Percentiles rank a stretch among this genome's conserved stretches.
Conservation (phyloP, 2,113 vertebrate species). For the Gavia stellata region DNA sequence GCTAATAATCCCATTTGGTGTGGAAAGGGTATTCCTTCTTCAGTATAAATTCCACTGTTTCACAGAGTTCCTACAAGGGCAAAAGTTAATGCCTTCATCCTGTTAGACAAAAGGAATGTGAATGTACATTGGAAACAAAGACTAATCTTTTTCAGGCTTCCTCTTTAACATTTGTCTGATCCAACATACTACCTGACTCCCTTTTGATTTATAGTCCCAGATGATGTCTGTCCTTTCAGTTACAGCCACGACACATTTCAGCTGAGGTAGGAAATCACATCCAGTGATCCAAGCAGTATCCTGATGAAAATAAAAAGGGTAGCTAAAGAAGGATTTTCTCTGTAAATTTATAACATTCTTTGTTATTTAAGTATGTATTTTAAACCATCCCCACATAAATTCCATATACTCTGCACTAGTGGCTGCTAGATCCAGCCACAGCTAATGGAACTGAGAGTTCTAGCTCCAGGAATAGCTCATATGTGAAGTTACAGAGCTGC, state of each 20-base stretch:
- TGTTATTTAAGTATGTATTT: not conserved
- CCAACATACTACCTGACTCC: conserved; percentile 52
- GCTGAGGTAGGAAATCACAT: conserved; percentile 70
- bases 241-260: conserved; percentile 66
- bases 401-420: not conserved
- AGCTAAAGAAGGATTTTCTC: not conserved
- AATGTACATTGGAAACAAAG: not conserved
- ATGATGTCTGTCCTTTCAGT: conserved; percentile 71
- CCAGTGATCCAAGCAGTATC: conserved; percentile 71
- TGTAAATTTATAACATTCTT: not conserved
- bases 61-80: not conserved
- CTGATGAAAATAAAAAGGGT: conserved; percentile 42
- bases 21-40: not conserved
- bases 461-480: not conserved
- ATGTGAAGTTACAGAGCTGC: not conserved
- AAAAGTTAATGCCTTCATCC: not conserved
- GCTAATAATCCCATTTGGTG: not conserved
- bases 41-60: not conserved
- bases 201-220: conserved; percentile 75
- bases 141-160: not conserved
- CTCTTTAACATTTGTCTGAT: not conserved
- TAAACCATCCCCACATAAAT: not conserved
- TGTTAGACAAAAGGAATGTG: not conserved
- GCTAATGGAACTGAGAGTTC: not conserved
- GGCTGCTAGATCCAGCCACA: not conserved